Percentiles rank a stretch among this genome's conserved stretches.
Conservation (phyloP, 2,113 vertebrate genomes). For the Cyanoderma ruficeps region DNA sequence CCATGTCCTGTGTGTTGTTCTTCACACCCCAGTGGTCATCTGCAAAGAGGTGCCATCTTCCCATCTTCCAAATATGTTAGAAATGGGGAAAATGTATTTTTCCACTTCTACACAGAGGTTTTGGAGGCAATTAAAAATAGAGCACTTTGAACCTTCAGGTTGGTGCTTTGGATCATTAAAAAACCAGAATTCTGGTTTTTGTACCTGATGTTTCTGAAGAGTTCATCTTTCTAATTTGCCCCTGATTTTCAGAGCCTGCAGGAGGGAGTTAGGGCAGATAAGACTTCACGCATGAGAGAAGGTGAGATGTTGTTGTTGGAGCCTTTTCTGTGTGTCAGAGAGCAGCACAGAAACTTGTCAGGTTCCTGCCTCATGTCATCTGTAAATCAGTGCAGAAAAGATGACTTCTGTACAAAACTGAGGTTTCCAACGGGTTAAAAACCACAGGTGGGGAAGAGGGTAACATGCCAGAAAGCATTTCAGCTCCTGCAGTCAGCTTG, state of each 20-base stretch:
- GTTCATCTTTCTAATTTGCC: neutral
- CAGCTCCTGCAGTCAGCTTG: constrained; percentile 4
- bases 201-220: neutral
- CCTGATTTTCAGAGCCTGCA: neutral
- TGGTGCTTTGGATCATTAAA: neutral
- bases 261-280: neutral
- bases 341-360: accelerated
- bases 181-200: neutral
- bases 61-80: neutral
- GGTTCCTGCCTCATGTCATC: neutral
- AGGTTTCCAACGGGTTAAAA: neutral
- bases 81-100: neutral
- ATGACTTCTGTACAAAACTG: neutral
- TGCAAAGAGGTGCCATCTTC: neutral
- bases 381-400: neutral
- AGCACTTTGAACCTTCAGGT: neutral
- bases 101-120: neutral
- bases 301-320: neutral
- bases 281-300: neutral
- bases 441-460: constrained; percentile 5
- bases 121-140: neutral
- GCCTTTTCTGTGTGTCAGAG: neutral
- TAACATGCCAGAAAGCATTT: constrained; percentile 21
- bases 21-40: neutral
- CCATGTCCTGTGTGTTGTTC: neutral